phyloP scores from a whole-genome alignment of 2,888 invertebrate species.

The Stegophylla sp. region DNA sequence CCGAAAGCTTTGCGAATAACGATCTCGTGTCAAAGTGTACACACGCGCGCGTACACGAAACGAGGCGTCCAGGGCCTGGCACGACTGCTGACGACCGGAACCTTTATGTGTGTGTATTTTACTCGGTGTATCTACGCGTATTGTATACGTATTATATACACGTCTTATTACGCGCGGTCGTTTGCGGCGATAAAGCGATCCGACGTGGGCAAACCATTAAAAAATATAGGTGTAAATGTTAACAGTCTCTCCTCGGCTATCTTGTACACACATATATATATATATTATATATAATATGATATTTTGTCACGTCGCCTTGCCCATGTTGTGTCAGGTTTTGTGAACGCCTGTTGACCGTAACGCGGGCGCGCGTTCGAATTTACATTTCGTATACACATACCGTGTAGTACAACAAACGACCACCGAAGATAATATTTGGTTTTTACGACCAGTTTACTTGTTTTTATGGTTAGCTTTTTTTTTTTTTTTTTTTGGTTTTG shows the following conservation, averaged over 20 bases:
- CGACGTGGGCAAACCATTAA: slow-evolving; percentile 46
- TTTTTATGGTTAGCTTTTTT: neutral
- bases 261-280: slow-evolving; percentile 3
- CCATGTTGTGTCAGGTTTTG: slow-evolving; percentile 13
- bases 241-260: slow-evolving; percentile 24
- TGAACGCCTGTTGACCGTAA: neutral
- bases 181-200: slow-evolving; percentile 39
- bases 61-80: neutral
- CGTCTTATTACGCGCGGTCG: neutral
- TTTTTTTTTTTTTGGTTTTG: too few species aligned
- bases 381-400: neutral
- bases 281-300: neutral
- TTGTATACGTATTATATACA: neutral
- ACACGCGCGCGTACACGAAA: neutral
- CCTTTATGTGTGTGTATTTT: slow-evolving; percentile 5
- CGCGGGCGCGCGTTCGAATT: neutral
- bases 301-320: slow-evolving; percentile 42
- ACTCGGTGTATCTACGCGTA: neutral
- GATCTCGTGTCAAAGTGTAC: neutral
- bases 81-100: neutral
- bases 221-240: slow-evolving; percentile 47
- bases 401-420: too few species aligned
- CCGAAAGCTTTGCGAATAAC: neutral
- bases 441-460: neutral
- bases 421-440: slow-evolving; percentile 6